These are phyloP conservation scores for Cheilosia scutellata DNA, from an alignment of 2,888 invertebrate genomes.

Conservation along the genomic window DNA sequence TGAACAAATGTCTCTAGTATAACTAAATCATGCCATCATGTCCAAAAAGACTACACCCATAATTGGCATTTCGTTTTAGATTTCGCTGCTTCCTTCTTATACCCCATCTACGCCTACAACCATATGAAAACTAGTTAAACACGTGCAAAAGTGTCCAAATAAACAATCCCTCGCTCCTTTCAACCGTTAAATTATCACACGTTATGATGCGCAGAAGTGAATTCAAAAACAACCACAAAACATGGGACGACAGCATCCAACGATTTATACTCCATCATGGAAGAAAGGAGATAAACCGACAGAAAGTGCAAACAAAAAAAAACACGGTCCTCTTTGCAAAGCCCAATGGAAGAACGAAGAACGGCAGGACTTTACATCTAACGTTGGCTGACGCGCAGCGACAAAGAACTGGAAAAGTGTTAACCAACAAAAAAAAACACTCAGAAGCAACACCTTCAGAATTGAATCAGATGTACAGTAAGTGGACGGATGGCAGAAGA, in stretches of 20 bases:
- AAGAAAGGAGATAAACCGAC: constrained; percentile 47
- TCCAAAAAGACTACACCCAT: too few relatives aligned
- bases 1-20: too few relatives aligned
- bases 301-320: constrained; percentile 9
- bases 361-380: constrained; percentile 2
- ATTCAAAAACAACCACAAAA: constrained; percentile 13
- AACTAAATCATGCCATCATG: too few relatives aligned
- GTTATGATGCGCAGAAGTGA: constrained; percentile 62
- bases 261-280: constrained; percentile 56
- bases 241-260: constrained; percentile 4
- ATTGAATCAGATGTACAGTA: neutral
- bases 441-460: constrained; percentile 15
- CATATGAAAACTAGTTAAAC: constrained; percentile 48
- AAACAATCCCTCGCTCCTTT: constrained; percentile 31
- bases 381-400: constrained; percentile 10
- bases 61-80: neutral
- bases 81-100: constrained; percentile 16
- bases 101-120: constrained; percentile 50
- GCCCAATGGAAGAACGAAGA: constrained; percentile 2
- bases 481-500: neutral
- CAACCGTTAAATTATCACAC: constrained; percentile 47
- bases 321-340: neutral
- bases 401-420: constrained; percentile 31
- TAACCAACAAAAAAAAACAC: neutral
- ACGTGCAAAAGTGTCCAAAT: constrained; percentile 47